Base-by-base conservation (phyloP, 2,113 vertebrate genomes). In the Sebastes fasciatus region DNA sequence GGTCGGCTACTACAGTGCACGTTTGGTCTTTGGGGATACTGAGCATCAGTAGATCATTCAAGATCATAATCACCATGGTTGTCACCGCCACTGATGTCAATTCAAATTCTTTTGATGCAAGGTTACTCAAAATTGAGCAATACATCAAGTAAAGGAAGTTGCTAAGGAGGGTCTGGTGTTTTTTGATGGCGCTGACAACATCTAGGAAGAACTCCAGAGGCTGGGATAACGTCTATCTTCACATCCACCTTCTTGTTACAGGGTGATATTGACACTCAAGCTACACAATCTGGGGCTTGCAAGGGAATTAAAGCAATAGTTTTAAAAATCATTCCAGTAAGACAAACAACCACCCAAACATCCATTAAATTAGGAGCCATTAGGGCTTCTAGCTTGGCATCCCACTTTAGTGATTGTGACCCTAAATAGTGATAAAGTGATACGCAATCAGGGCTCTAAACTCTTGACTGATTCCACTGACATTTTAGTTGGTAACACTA, bases 361-460 rank as follows among this genome's bases (percentile, higher is more conserved):
- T 46, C 46, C 46, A 52, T 69, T 75, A 46, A 69, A 62, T 69
- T 46, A 46, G 11, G 46, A 62, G 40, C 40, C 57, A 46, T 46
- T 55, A 48, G n/a, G 55, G 48, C 46, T 52, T 45, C n/a, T n/a
- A 16, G 10, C 46, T 34, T 52, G 54, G 54, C 54, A 60, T 51
- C 43, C 26, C 63, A 43, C 55, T 58, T 34, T 26, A 74, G 51
- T 5, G 21, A 73, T 46, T 62, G 21, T 74, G 17, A 78, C 58
- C 52, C n/a, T 55, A 79, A 82, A 58, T 73, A 17, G 64, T 70
- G 23, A 26, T 79, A 46, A 79, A 79, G 45, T 52, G n/a, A 71
- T 54, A 13, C 1, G 4, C 51, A 13, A 62, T 54, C n/a, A 40
- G 34, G 17, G 19, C 43, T 79, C 26, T 60, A 58, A 16, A 43